A percentile compares a stretch with the other conserved stretches of the same genome.
Evolutionary conservation across 2,797 vertebrate species (phyloP).

Genomic region (Menidia menidia): DNA sequence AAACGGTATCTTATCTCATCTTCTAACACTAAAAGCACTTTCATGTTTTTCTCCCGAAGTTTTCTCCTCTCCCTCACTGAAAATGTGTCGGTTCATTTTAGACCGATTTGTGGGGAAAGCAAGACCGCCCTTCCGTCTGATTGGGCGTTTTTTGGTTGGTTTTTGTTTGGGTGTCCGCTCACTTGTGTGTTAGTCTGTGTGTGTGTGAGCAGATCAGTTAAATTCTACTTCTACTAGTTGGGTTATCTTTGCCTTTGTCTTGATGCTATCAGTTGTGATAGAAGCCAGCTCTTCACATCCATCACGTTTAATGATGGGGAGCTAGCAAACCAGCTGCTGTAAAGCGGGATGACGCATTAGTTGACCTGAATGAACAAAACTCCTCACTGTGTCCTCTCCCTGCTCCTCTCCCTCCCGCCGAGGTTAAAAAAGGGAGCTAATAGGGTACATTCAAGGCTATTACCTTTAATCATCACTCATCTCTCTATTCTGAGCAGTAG

Average conservation of each 20-base stretch:
- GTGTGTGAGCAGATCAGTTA: too few relatives aligned
- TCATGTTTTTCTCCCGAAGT: constrained; percentile 57
- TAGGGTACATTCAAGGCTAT: constrained; percentile 86
- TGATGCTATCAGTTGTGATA: not conserved
- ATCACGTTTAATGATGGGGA: not conserved
- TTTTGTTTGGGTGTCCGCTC: too few relatives aligned
- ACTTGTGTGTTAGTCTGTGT: too few relatives aligned
- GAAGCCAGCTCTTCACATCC: not conserved
- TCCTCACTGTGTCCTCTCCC: not conserved
- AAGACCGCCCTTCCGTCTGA: not conserved
- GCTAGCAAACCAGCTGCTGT: not conserved
- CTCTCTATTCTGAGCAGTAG: constrained; percentile 38
- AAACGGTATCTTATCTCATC: constrained; percentile 81
- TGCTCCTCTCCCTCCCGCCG: constrained; percentile 5
- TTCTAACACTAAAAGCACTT: constrained; percentile 65
- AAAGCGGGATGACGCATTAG: constrained; percentile 6
- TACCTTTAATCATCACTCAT: constrained; percentile 63
- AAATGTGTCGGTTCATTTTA: constrained; percentile 20
- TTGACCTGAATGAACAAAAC: not conserved
- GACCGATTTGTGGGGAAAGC: constrained; percentile 20
- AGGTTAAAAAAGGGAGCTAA: constrained; percentile 1
- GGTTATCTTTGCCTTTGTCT: too few relatives aligned
- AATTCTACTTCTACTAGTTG: too few relatives aligned
- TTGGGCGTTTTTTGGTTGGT: constrained; percentile 20
- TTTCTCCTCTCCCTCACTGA: constrained; percentile 37